A percentile compares a stretch with the other conserved stretches of the same genome.
Evolutionary conservation across 1,140 invertebrate species (phyloP).

Genomic region (Cotesia typhae): DNA sequence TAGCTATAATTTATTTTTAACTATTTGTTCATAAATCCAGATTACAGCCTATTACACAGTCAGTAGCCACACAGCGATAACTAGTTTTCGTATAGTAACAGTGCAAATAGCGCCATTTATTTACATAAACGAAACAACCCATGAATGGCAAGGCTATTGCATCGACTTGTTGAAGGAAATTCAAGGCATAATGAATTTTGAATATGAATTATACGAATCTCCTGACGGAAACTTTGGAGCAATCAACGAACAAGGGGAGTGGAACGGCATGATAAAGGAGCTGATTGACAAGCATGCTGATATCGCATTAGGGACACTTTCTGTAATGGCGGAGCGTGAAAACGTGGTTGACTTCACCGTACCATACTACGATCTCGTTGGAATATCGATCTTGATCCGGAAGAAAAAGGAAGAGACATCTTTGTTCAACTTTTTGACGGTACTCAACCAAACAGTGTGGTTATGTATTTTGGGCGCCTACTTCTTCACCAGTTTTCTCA

Average conservation of each 20-base stretch:
- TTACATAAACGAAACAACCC: slow-evolving; percentile 72
- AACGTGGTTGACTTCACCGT: slow-evolving; percentile 94
- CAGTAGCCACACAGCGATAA: slow-evolving; percentile 79
- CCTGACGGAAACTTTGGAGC: slow-evolving; percentile 84
- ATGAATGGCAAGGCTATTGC: slow-evolving; percentile 86
- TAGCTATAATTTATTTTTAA: no score
- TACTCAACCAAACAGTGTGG: slow-evolving; percentile 96
- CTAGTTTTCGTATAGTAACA: slow-evolving; percentile 83
- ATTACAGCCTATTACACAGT: slow-evolving; percentile 72
- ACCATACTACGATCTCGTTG: slow-evolving; percentile 94
- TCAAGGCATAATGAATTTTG: slow-evolving; percentile 82
- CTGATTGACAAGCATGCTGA: slow-evolving; percentile 90
- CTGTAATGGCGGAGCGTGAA: slow-evolving; percentile 94
- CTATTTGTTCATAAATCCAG: background rate
- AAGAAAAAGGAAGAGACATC: slow-evolving; percentile 83
- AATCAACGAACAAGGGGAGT: slow-evolving; percentile 85
- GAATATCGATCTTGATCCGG: slow-evolving; percentile 91
- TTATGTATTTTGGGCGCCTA: slow-evolving; percentile 94
- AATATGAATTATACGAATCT: slow-evolving; percentile 85
- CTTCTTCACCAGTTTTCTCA: slow-evolving; percentile 91
- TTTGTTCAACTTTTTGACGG: slow-evolving; percentile 96
- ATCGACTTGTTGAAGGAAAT: slow-evolving; percentile 91
- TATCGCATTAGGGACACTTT: slow-evolving; percentile 86
- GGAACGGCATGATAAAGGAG: slow-evolving; percentile 93
- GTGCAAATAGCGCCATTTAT: slow-evolving; percentile 88